Evolutionary conservation across 2,888 invertebrate species (phyloP).

Genomic region (Zeuzera pyrina): DNA sequence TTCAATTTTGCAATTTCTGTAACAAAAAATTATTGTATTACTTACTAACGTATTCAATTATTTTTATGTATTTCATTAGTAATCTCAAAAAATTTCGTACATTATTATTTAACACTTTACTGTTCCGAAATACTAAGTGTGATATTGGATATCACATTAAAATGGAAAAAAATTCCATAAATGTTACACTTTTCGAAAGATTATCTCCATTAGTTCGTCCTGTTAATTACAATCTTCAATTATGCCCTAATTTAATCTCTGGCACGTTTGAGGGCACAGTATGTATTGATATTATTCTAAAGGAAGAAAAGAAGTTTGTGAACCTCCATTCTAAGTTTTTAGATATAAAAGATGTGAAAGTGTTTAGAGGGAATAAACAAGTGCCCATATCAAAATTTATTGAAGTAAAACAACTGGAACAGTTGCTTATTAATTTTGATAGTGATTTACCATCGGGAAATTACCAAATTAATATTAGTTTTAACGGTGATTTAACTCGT

Average conservation of each 20-base stretch:
- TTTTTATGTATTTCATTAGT: too few species aligned
- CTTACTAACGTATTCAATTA: too few species aligned
- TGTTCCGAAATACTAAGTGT: too few species aligned
- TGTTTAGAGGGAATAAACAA: slow-evolving; percentile 30
- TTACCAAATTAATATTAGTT: slow-evolving; percentile 73
- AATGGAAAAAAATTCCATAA: slow-evolving; percentile 24
- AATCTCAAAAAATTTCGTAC: too few species aligned
- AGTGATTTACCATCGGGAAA: slow-evolving; percentile 33
- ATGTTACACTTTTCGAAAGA: slow-evolving; percentile 35
- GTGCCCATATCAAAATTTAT: slow-evolving; percentile 34
- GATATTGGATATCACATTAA: too few species aligned
- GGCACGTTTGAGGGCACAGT: slow-evolving; percentile 48
- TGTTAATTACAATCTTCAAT: slow-evolving; percentile 42
- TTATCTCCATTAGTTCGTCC: slow-evolving; percentile 42
- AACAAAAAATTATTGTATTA: too few species aligned
- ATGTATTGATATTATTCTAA: slow-evolving; percentile 44
- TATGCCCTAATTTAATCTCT: slow-evolving; percentile 37
- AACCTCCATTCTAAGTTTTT: slow-evolving; percentile 74
- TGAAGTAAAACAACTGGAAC: slow-evolving; percentile 42
- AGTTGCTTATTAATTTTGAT: slow-evolving; percentile 43
- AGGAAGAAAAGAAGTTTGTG: slow-evolving; percentile 48
- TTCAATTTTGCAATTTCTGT: too few species aligned
- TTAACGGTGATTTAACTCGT: slow-evolving; percentile 75
- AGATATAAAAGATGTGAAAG: slow-evolving; percentile 54
- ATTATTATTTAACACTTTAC: too few species aligned